Evolutionary conservation across 2,113 vertebrate genomes (phyloP), one percentile per base, ranked within the genome.

Genomic region (Dolichotis patagonum): DNA sequence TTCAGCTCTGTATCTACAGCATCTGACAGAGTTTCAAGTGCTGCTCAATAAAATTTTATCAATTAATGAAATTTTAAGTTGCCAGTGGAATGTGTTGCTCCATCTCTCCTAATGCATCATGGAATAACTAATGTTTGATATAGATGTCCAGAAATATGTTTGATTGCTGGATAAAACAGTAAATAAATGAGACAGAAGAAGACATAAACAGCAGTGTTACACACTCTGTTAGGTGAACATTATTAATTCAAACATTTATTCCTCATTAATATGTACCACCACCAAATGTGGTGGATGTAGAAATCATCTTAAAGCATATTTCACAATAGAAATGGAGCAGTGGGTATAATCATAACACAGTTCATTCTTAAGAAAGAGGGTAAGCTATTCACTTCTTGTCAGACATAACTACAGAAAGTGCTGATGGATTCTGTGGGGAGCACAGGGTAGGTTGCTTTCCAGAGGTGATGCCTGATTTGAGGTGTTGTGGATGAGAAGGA

Each of bases 61-160:
- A 83, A 69, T 85, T 41, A 82, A 63, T 43, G 30, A 71, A 6
- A 69, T 83, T 85, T 71, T 71, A 90, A 90, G 77, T 88, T 92
- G 78, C 28, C 60, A 65, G 3, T 63, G 1, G 12, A 83, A 22
- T 60, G 4, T 46, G 10, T 28, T 54, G 16, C 63, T 24, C 86
- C 6, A 41, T 80, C 20, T 92, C 24, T 83, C 46, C 52, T 49
- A 80, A 90, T 82, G 63, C 63, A 35, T 81, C n/a, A 85, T 22
- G 28, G 6, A 82, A 28, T 19, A 91, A 0, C 22, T 92, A 38
- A 32, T 82, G 91, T 71, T 82, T 10, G 52, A 43, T 4, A 5
- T 19, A 88, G 8, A 69, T 35, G 75, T 80, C 94, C 41, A 81
- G 43, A 92, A 52, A 78, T 28, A 71, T 24, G 3, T 28, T 85